Evolutionary conservation across 2,888 invertebrate genomes (phyloP).

Genomic region (Myopa tessellatipennis): DNA sequence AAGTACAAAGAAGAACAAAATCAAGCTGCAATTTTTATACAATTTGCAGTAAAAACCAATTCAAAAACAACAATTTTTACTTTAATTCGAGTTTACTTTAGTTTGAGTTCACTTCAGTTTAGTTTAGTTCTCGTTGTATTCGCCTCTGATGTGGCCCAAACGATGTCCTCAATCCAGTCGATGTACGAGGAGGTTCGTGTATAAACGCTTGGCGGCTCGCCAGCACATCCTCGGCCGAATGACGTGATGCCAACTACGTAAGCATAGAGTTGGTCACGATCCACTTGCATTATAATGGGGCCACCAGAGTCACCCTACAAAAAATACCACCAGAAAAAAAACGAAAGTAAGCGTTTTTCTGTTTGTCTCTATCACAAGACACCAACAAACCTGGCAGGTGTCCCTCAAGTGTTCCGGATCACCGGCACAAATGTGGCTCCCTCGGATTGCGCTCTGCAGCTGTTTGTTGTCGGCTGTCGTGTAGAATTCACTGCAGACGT

Average conservation of each 20-base stretch:
- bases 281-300: constrained; percentile 47
- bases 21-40: too few relatives aligned
- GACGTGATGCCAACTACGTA: constrained; percentile 51
- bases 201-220: constrained; percentile 58
- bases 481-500: constrained; percentile 44
- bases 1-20: too few relatives aligned
- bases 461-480: constrained; percentile 29
- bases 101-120: too few relatives aligned
- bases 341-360: background rate
- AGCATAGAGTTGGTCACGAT: constrained; percentile 33
- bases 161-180: constrained; percentile 59
- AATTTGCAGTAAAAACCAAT: too few relatives aligned
- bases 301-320: constrained; percentile 50
- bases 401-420: constrained; percentile 45
- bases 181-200: constrained; percentile 57
- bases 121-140: too few relatives aligned
- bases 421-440: constrained; percentile 49
- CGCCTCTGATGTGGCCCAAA: constrained; percentile 53
- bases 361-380: background rate
- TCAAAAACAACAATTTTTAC: too few relatives aligned
- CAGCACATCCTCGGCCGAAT: constrained; percentile 56
- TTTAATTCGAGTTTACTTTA: too few relatives aligned
- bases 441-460: constrained; percentile 37
- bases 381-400: constrained; percentile 46
- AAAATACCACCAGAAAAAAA: background rate